Evolutionary conservation across 2,113 vertebrate genomes (phyloP).

Genomic region (Ardeotis arabs): DNA sequence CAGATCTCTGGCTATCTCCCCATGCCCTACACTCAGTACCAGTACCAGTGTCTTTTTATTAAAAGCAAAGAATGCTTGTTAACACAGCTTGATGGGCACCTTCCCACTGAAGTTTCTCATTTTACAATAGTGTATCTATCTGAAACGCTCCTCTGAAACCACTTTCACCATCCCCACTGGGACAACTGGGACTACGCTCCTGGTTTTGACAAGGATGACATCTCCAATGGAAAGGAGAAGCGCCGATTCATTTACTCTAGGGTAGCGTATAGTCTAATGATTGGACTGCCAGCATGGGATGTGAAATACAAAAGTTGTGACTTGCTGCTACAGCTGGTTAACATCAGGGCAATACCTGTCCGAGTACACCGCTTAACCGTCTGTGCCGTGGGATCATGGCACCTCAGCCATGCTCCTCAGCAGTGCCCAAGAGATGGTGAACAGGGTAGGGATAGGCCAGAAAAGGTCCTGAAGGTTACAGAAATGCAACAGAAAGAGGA

Average conservation of each 20-base stretch:
- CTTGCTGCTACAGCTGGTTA: neutral
- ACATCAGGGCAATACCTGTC: neutral
- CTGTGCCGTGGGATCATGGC: neutral
- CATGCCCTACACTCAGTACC: neutral
- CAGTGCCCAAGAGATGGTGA: neutral
- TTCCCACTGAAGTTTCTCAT: neutral
- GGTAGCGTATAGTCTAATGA: neutral
- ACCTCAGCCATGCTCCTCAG: neutral
- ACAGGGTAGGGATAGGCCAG: accelerated
- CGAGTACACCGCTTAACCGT: neutral
- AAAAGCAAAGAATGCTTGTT: neutral
- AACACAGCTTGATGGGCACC: neutral
- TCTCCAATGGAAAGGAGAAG: neutral
- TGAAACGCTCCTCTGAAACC: neutral
- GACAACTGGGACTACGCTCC: neutral
- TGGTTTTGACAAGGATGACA: neutral
- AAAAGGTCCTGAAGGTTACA: neutral
- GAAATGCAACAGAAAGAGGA: neutral
- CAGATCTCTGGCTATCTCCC: neutral
- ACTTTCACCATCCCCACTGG: neutral
- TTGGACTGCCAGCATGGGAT: neutral
- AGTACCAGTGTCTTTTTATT: neutral
- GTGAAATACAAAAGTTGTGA: neutral
- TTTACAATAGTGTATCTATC: neutral
- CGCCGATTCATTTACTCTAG: neutral